Evolutionary conservation across 2,888 invertebrate species (phyloP).

Genomic region (Eubasilissa splendida): DNA sequence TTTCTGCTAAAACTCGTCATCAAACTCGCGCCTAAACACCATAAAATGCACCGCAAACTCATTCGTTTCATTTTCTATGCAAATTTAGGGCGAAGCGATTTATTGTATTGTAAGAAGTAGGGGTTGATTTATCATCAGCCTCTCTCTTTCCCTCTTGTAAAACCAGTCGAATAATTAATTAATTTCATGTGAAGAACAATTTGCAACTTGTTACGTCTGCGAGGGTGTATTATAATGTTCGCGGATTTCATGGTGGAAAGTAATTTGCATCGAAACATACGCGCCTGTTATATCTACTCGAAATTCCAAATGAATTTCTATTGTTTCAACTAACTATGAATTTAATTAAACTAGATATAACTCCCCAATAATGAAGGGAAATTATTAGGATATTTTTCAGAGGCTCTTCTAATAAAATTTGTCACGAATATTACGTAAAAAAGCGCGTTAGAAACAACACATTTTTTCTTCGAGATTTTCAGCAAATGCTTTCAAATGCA

Average conservation of each 20-base stretch:
- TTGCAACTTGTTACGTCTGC: neutral
- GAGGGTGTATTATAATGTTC: neutral
- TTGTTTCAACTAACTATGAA: no score
- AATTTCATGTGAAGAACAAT: neutral
- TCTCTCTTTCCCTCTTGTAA: no score
- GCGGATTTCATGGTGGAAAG: neutral
- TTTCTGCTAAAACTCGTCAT: slow-evolving; percentile 6
- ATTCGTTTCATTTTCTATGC: slow-evolving; percentile 16
- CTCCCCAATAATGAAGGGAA: no score
- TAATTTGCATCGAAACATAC: neutral
- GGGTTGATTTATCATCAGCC: neutral
- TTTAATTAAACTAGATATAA: no score
- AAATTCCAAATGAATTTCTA: no score
- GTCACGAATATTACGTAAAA: no score
- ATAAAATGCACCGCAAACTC: slow-evolving; percentile 13
- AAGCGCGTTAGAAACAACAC: no score
- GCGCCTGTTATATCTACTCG: no score
- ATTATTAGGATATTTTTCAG: no score
- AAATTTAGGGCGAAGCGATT: slow-evolving; percentile 18
- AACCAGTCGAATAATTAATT: neutral
- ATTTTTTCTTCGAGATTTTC: no score
- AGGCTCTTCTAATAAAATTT: no score
- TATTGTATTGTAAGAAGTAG: slow-evolving; percentile 15
- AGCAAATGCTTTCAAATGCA: no score
- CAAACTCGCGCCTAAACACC: neutral